Evolutionary conservation across 2,888 invertebrate genomes (phyloP).

Genomic region (Sminthurinus aureus): DNA sequence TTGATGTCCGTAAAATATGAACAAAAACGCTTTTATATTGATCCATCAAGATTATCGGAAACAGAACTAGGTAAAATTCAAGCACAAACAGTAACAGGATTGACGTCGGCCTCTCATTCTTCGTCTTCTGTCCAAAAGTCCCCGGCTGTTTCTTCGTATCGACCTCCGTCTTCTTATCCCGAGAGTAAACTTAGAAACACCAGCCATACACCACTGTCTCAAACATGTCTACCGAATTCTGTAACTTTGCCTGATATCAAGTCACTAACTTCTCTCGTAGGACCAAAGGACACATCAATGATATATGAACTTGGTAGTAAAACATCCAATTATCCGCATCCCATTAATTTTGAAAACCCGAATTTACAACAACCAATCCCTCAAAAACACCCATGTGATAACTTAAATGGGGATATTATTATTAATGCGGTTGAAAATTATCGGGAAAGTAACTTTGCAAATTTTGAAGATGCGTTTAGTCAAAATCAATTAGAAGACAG

Average conservation of each 20-base stretch:
- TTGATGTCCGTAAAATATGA: slow-evolving; percentile 59
- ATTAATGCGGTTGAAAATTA: slow-evolving; percentile 42
- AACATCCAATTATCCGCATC: too few species aligned
- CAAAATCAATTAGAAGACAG: slow-evolving; percentile 27
- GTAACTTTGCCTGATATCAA: slow-evolving; percentile 62
- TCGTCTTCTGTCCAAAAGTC: slow-evolving; percentile 54
- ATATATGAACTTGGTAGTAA: slow-evolving; percentile 44
- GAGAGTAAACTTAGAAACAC: slow-evolving; percentile 53
- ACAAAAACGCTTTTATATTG: slow-evolving; percentile 57
- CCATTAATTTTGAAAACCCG: slow-evolving; percentile 55
- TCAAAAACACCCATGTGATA: slow-evolving; percentile 24
- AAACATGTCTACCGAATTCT: slow-evolving; percentile 53
- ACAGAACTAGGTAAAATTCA: slow-evolving; percentile 55
- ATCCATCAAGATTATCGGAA: slow-evolving; percentile 56
- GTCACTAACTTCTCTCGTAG: slow-evolving; percentile 63
- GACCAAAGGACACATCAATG: slow-evolving; percentile 54
- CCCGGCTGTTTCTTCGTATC: slow-evolving; percentile 55
- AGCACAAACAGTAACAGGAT: slow-evolving; percentile 51
- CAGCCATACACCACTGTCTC: slow-evolving; percentile 35
- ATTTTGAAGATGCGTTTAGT: slow-evolving; percentile 55
- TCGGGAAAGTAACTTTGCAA: slow-evolving; percentile 55
- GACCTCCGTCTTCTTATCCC: slow-evolving; percentile 47
- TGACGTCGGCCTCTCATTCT: slow-evolving; percentile 44
- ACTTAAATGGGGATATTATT: slow-evolving; percentile 22
- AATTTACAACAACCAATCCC: slow-evolving; percentile 21